These are phyloP conservation scores for Amphiura filiformis DNA, from an alignment of 35 echinoderm and acorn worm genomes.

Conservation along the genomic window DNA sequence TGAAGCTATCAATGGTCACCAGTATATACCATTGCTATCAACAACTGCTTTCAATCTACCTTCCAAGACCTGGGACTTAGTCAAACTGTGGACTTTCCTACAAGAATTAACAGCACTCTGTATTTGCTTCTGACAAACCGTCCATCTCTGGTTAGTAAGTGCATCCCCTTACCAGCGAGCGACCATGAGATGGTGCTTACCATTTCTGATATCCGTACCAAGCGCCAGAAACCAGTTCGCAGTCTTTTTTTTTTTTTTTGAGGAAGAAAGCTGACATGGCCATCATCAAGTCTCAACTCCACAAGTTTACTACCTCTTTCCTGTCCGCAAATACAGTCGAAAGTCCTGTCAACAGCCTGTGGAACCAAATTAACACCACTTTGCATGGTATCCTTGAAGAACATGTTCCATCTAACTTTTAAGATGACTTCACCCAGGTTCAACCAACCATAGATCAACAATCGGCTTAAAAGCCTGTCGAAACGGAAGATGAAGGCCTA, in stretches of 20 bases:
- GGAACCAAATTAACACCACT: not conserved
- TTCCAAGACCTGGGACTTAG: slow-evolving; percentile 30
- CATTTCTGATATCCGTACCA: not conserved
- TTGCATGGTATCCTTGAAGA: not conserved
- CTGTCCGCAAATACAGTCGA: not conserved
- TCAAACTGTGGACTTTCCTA: slow-evolving; percentile 45
- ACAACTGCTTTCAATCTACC: slow-evolving; percentile 27
- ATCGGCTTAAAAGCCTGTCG: not conserved
- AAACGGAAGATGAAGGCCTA: not conserved
- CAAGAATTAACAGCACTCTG: slow-evolving; percentile 33
- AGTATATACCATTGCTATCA: slow-evolving; percentile 25
- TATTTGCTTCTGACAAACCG: slow-evolving; percentile 37
- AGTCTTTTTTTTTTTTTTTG: not conserved
- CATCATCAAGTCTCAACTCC: not conserved
- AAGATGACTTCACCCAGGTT: no score
- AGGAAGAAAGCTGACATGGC: slow-evolving; percentile 10
- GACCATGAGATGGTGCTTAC: slow-evolving; percentile 18
- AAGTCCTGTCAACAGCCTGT: not conserved
- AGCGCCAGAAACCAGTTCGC: not conserved
- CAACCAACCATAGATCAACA: not conserved
- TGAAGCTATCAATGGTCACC: slow-evolving; percentile 11
- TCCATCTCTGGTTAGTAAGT: not conserved
- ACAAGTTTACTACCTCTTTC: not conserved
- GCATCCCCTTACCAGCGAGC: not conserved
- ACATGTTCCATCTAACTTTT: slow-evolving; percentile 20